Base-by-base conservation (phyloP, 2,888 invertebrate species). In the Tetragonula carbonaria region DNA sequence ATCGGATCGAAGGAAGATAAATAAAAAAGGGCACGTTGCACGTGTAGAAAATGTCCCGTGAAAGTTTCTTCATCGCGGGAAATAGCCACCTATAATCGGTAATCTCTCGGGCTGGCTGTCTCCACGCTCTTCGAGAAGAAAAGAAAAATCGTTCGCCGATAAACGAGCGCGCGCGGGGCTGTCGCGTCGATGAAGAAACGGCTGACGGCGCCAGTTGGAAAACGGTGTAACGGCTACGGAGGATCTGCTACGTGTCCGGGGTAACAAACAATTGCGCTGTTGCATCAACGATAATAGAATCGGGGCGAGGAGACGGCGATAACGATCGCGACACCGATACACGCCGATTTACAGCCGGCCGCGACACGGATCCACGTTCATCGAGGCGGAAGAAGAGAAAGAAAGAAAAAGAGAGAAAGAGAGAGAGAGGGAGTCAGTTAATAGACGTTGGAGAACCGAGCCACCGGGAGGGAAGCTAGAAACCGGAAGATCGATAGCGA, bases 211-310 rank as follows among this genome's bases (percentile, higher is more conserved):
- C 33, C 33, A 33, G 71, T 18, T 51, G 53, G 23, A 11, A 18
- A 63, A 1, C 21, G 78, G 65, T 33, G 21, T 28, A 55, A 57
- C 68, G 59, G 28, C 28, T 28, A 28, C 33, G 50, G 45, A 23
- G 45, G 62, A 73, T 79, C 68, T 53, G 65, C 74, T 63, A 82
- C 82, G 82, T 80, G 82, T 73, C 38, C 72, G 6, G 82, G 8
- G 63, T 68, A 82, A 76, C 75, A 73, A 83, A 83, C 82, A 83
- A 83, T 83, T 67, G 82, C 33, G 14, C 53, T 57, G 82, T 82
- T 83, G 72, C 82, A 63, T 76, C 75, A 63, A 76, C 72, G 67
- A 68, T 83, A 82, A 83, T 82, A 76, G 82, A 83, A 83, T 81
- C 72, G 67, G 8, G 71, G 67, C 45, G 63, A 63, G 63, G 62